Conservation (phyloP, 2,888 invertebrate species). For the Cynaeus angustus region DNA sequence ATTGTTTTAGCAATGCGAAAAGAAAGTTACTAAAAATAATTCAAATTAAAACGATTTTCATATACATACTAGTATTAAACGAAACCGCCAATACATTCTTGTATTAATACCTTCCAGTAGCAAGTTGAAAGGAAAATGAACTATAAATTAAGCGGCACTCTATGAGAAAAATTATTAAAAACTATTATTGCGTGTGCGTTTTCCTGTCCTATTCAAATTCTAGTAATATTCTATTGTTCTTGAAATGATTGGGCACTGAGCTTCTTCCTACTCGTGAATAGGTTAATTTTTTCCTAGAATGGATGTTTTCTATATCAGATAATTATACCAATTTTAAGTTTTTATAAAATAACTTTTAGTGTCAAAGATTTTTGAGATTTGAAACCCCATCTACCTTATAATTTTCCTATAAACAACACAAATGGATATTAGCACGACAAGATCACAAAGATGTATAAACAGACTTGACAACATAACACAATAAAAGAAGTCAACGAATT, state of each 20-base stretch:
- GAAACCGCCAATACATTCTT: not conserved
- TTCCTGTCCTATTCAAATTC: conserved; percentile 4
- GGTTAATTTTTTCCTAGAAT: not conserved
- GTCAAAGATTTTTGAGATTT: no score
- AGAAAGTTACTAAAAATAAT: no score
- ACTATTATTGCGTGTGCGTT: conserved; percentile 4
- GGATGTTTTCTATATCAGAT: not conserved
- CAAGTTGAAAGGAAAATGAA: not conserved
- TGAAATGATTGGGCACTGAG: not conserved
- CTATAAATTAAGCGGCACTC: conserved; percentile 2
- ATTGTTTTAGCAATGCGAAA: no score
- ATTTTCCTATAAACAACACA: no score
- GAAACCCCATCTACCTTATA: no score
- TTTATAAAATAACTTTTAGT: no score
- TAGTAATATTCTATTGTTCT: conserved; percentile 4
- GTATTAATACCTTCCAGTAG: not conserved
- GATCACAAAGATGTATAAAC: no score
- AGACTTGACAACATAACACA: not conserved
- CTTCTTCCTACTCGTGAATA: not conserved
- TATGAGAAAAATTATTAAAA: not conserved
- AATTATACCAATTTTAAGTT: no score
- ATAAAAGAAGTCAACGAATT: conserved; percentile 9
- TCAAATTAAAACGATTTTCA: no score
- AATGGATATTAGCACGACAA: no score
- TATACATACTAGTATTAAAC: no score